A percentile compares a stretch with the other conserved stretches of the same genome.
These are phyloP conservation scores for Sympetrum striolatum DNA, from an alignment of 2,888 invertebrate genomes.

Conservation along the genomic window DNA sequence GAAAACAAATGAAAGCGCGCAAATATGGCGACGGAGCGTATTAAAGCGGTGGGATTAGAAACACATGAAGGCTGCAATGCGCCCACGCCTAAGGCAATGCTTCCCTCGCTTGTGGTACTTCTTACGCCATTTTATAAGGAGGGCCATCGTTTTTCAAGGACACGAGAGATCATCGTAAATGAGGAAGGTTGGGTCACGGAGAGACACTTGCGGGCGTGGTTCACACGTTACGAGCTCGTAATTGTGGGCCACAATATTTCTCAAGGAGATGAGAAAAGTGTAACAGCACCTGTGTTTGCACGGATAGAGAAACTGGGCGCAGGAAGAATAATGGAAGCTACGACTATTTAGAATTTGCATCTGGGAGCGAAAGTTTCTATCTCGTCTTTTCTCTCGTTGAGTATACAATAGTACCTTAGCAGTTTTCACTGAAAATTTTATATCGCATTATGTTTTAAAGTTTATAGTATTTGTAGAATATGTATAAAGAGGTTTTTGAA, in stretches of 20 bases:
- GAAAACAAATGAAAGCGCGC: no score
- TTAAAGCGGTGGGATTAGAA: no score
- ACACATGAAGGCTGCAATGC: not conserved
- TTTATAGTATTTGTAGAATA: no score
- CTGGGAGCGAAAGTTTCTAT: not conserved
- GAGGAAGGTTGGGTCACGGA: not conserved
- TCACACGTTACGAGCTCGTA: not conserved
- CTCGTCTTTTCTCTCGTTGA: not conserved
- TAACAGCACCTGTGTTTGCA: not conserved
- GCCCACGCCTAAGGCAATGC: not conserved
- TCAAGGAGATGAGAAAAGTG: not conserved
- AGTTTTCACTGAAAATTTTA: no score
- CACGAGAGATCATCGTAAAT: not conserved
- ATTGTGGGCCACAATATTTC: not conserved
- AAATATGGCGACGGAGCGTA: no score
- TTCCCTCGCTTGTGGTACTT: not conserved
- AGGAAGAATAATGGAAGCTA: not conserved
- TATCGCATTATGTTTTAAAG: no score
- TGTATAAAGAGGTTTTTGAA: no score
- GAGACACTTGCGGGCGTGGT: not conserved
- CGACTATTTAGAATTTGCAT: not conserved
- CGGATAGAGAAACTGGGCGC: not conserved
- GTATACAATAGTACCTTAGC: no score
- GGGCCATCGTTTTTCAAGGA: not conserved
- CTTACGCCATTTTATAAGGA: not conserved